Percentiles rank a stretch among this genome's conserved stretches.
These are phyloP conservation scores for Girardia tigrina DNA, from an alignment of 2,888 invertebrate genomes.

Conservation along the genomic window DNA sequence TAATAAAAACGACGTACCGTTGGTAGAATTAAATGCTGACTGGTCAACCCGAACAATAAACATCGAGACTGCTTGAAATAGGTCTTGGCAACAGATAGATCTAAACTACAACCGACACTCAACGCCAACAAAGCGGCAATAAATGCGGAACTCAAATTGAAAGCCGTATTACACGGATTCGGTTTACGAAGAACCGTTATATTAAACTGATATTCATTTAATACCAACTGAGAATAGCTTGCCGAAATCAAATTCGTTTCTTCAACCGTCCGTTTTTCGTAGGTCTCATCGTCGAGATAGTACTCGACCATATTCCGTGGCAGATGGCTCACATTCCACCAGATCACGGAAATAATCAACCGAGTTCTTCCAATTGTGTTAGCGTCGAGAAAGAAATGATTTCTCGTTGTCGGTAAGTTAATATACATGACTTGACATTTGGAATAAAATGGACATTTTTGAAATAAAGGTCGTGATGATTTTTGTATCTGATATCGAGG, in stretches of 20 bases:
- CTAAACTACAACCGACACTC: neutral
- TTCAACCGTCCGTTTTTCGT: neutral
- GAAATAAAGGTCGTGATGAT: neutral
- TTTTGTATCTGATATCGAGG: neutral
- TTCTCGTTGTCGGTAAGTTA: neutral
- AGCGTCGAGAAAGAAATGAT: neutral
- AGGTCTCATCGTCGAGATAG: neutral
- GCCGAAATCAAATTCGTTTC: slow-evolving; percentile 1
- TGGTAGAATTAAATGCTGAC: neutral
- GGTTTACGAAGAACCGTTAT: neutral
- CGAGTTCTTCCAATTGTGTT: slow-evolving; percentile 2
- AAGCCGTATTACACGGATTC: neutral
- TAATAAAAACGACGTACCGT: too few species aligned
- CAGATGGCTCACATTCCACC: slow-evolving; percentile 8
- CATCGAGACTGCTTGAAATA: neutral
- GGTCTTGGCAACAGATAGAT: neutral
- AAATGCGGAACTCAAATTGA: neutral
- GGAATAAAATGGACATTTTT: neutral
- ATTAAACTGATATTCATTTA: neutral
- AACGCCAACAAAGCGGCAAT: neutral
- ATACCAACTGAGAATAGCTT: neutral
- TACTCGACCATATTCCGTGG: neutral
- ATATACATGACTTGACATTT: slow-evolving; percentile 11
- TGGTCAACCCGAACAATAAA: neutral
- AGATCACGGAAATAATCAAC: neutral